phyloP scores from a whole-genome alignment of 64 coral and sea anemone genomes.

The Catalaphyllia jardinei region DNA sequence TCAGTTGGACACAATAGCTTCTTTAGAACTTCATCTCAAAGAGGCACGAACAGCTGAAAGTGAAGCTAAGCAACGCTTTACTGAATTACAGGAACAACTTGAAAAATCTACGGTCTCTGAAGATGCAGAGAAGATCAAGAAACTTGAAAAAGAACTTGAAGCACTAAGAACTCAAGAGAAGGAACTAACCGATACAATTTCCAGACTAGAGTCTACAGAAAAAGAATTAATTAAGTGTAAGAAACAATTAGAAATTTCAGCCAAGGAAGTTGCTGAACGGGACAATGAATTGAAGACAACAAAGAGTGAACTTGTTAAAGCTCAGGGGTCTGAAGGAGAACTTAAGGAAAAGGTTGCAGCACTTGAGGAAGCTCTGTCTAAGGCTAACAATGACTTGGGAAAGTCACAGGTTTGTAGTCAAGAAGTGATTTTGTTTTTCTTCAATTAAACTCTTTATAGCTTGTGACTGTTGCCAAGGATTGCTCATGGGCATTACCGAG shows the following conservation, averaged over 20 bases:
- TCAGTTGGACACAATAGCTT: conserved; percentile 59
- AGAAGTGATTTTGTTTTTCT: background rate
- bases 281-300: conserved; percentile 56
- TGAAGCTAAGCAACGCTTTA: conserved; percentile 63
- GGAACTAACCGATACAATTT: conserved; percentile 57
- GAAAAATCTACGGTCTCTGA: conserved; percentile 30
- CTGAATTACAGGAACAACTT: conserved; percentile 79
- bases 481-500: too few relatives aligned
- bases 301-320: conserved; percentile 72
- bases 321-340: conserved; percentile 54
- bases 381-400: conserved; percentile 82
- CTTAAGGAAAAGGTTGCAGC: conserved; percentile 80
- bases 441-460: background rate
- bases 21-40: conserved; percentile 60
- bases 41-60: conserved; percentile 57
- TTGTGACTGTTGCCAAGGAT: too few relatives aligned
- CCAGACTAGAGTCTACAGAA: conserved; percentile 75
- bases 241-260: conserved; percentile 47
- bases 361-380: conserved; percentile 77
- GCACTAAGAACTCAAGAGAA: conserved; percentile 53
- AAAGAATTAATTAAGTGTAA: conserved; percentile 64
- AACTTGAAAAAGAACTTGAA: conserved; percentile 86
- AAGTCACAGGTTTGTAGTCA: conserved; percentile 59
- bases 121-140: conserved; percentile 62
- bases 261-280: conserved; percentile 24